phyloP scores from a whole-genome alignment of 2,113 vertebrate genomes.

The Poicephalus meyeri region DNA sequence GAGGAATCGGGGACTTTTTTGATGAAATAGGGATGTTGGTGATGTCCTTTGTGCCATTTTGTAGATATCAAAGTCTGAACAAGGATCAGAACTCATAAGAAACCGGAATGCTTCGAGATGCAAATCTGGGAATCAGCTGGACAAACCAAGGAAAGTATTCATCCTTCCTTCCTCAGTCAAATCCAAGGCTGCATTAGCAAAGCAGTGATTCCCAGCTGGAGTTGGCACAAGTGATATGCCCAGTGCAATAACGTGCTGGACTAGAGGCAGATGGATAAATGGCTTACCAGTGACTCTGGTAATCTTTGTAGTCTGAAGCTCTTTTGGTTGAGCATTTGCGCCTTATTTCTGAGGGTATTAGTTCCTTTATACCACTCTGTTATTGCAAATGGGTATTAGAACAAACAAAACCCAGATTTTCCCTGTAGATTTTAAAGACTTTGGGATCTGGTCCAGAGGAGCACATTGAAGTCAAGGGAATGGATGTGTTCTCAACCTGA shows the following conservation, averaged over 20 bases:
- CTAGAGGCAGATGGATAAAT: background rate
- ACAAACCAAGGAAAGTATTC: background rate
- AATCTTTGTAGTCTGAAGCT: background rate
- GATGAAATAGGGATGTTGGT: background rate
- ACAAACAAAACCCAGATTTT: background rate
- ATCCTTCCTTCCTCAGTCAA: rapidly evolving
- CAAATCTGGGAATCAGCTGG: background rate
- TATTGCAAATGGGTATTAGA: background rate
- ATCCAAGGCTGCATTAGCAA: background rate
- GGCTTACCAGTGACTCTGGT: background rate
- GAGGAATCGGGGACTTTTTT: background rate
- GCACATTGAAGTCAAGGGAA: background rate
- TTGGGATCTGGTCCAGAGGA: background rate
- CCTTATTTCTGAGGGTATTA: background rate
- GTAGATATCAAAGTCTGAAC: rapidly evolving
- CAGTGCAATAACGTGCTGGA: background rate
- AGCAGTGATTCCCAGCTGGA: background rate
- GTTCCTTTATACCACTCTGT: background rate
- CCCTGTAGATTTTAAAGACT: background rate
- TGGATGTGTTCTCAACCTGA: background rate
- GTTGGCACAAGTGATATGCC: rapidly evolving
- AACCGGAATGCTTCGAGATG: background rate
- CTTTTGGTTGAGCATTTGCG: background rate
- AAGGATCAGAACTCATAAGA: background rate
- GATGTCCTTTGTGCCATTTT: background rate